phyloP scores from a whole-genome alignment of 1,140 invertebrate species.

The Drosophila biarmipes region DNA sequence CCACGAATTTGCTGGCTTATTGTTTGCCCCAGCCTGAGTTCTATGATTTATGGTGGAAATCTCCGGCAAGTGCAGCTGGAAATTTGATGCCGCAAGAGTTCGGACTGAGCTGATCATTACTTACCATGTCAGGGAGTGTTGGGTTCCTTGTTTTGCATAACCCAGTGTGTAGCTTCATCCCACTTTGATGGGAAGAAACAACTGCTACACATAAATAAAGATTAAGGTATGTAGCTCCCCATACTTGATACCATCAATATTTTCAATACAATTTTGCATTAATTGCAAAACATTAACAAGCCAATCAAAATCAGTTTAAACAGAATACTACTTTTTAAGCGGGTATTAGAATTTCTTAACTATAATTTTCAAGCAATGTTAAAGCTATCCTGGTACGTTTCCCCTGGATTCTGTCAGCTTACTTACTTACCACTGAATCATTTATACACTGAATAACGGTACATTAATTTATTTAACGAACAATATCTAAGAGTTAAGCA shows the following conservation, averaged over 20 bases:
- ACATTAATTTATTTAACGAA: slow-evolving; percentile 50
- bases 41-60: slow-evolving; percentile 37
- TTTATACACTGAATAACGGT: not conserved
- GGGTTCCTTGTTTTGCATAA: not conserved
- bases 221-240: not conserved
- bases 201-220: not conserved
- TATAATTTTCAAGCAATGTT: too few species aligned
- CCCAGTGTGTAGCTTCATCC: not conserved
- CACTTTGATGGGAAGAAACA: not conserved
- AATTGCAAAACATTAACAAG: too few species aligned
- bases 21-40: slow-evolving; percentile 12
- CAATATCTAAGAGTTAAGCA: slow-evolving; percentile 36
- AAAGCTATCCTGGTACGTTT: too few species aligned
- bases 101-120: slow-evolving; percentile 1
- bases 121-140: slow-evolving; percentile 6
- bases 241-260: too few species aligned
- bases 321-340: too few species aligned
- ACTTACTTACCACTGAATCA: not conserved
- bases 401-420: too few species aligned
- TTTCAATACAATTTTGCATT: too few species aligned
- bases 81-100: slow-evolving; percentile 14
- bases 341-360: too few species aligned
- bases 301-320: too few species aligned
- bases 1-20: slow-evolving; percentile 41
- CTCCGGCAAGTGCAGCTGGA: slow-evolving; percentile 18